Conservation (phyloP, 2,113 vertebrate species). For the Eurystomus gularis region DNA sequence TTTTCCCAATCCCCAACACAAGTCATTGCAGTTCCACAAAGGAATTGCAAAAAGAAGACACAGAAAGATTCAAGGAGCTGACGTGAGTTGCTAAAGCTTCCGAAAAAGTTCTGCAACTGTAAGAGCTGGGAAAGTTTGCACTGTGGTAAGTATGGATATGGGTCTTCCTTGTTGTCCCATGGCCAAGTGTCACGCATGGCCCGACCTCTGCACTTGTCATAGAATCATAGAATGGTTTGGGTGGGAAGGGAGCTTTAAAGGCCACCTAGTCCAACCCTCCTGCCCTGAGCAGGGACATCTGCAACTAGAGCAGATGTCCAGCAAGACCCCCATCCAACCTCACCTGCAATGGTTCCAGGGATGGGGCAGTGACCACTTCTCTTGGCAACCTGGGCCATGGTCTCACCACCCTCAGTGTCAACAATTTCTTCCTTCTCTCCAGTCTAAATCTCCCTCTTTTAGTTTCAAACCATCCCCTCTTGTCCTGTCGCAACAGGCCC, state of each 20-base stretch:
- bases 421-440: background rate
- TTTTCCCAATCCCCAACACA: background rate
- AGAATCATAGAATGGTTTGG: background rate
- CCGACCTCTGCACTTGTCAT: background rate
- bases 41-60: background rate
- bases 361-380: background rate
- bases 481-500: background rate
- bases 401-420: background rate
- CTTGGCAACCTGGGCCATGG: background rate
- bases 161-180: rapidly evolving
- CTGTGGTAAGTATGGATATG: background rate
- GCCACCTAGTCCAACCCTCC: background rate
- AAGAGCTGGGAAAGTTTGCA: background rate
- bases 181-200: background rate
- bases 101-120: background rate
- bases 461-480: background rate
- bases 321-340: background rate
- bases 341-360: background rate
- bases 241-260: background rate
- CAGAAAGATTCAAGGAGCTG: background rate
- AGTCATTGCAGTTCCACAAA: background rate
- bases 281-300: background rate
- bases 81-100: background rate
- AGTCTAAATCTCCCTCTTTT: background rate
- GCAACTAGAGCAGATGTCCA: background rate